Percentiles rank a stretch among this genome's conserved stretches.
phyloP scores from a whole-genome alignment of 2,113 vertebrate genomes.

The Seriola aureovittata region DNA sequence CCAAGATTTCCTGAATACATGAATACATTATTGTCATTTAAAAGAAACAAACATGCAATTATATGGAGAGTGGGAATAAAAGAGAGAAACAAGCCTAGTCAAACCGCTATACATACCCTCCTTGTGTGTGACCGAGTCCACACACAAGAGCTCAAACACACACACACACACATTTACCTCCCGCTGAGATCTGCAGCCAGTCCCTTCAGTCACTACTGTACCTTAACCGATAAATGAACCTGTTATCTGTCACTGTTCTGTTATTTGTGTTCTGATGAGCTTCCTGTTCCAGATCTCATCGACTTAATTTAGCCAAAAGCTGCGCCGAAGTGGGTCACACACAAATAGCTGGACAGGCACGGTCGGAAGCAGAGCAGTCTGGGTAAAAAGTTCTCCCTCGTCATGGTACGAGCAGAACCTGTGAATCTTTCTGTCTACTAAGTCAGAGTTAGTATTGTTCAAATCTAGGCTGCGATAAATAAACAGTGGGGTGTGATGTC shows the following conservation, averaged over 20 bases:
- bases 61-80: slow-evolving; percentile 57
- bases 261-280: slow-evolving; percentile 42
- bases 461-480: slow-evolving; percentile 39
- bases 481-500: slow-evolving; percentile 15
- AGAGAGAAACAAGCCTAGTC: slow-evolving; percentile 35
- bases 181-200: slow-evolving; percentile 17
- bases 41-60: slow-evolving; percentile 75
- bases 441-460: slow-evolving; percentile 6
- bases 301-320: slow-evolving; percentile 59
- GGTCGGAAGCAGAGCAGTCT: slow-evolving; percentile 23
- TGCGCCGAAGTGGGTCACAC: slow-evolving; percentile 50
- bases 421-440: background rate
- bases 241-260: slow-evolving; percentile 38
- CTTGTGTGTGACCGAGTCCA: slow-evolving; percentile 32
- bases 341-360: slow-evolving; percentile 29
- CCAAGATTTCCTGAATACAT: slow-evolving; percentile 71
- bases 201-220: slow-evolving; percentile 24
- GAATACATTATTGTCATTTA: slow-evolving; percentile 77
- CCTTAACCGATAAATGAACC: slow-evolving; percentile 11
- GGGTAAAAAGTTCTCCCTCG: slow-evolving; percentile 2
- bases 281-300: slow-evolving; percentile 58
- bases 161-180: slow-evolving; percentile 10
- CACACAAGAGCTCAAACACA: background rate
- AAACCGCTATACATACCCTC: slow-evolving; percentile 29
- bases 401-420: background rate